Percentiles rank a stretch among this genome's conserved stretches.
phyloP scores from a whole-genome alignment of 2,888 invertebrate species.

The Thereva nobilitata region DNA sequence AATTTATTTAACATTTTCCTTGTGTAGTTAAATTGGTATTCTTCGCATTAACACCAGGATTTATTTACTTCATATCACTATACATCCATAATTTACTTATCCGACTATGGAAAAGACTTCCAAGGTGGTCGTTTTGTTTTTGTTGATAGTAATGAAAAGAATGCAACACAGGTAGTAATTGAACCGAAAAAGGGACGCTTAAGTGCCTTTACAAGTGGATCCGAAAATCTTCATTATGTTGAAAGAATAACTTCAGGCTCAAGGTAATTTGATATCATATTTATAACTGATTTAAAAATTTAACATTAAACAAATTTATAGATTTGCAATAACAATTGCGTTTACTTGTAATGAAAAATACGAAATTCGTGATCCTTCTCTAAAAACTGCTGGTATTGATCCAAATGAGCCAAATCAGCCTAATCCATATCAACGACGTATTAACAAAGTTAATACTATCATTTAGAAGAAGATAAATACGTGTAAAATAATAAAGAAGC shows the following conservation, averaged over 20 bases:
- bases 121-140: slow-evolving; percentile 83
- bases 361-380: slow-evolving; percentile 67
- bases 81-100: slow-evolving; percentile 80
- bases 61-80: slow-evolving; percentile 87
- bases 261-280: slow-evolving; percentile 44
- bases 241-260: slow-evolving; percentile 77
- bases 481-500: too few relatives aligned
- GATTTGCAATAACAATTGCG: slow-evolving; percentile 83
- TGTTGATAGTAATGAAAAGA: slow-evolving; percentile 67
- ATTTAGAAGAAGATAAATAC: too few relatives aligned
- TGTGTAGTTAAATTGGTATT: not conserved
- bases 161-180: slow-evolving; percentile 66
- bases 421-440: too few relatives aligned
- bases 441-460: too few relatives aligned
- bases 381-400: not conserved
- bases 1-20: slow-evolving; percentile 2
- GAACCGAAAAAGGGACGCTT: slow-evolving; percentile 81
- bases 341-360: slow-evolving; percentile 78
- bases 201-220: slow-evolving; percentile 84
- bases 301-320: slow-evolving; percentile 44
- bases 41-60: slow-evolving; percentile 61
- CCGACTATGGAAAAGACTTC: slow-evolving; percentile 75
- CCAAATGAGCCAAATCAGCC: too few relatives aligned
- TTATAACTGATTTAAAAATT: not conserved
- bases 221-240: slow-evolving; percentile 81